phyloP scores from a whole-genome alignment of 2,888 invertebrate genomes.

The Psococerastis gibbosa region DNA sequence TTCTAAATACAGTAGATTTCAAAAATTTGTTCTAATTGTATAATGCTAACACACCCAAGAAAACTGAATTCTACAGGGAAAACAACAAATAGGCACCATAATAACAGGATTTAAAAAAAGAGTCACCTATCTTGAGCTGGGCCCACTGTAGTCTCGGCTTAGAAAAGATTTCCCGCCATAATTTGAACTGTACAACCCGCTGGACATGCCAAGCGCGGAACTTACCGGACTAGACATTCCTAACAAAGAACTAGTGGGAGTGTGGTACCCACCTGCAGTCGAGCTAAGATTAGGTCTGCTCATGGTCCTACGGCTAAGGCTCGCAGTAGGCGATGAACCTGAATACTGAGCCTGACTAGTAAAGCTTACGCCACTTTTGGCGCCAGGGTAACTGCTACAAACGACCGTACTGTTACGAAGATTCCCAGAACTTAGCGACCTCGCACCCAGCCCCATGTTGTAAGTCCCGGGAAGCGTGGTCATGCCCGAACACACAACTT shows the following conservation, averaged over 20 bases:
- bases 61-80: too few relatives aligned
- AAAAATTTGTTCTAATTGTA: too few relatives aligned
- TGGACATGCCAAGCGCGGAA: conserved; percentile 5
- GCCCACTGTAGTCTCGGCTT: conserved; percentile 7
- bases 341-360: not conserved
- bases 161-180: conserved; percentile 6
- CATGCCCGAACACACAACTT: conserved; percentile 3
- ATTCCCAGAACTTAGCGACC: conserved; percentile 6
- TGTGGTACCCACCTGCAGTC: not conserved
- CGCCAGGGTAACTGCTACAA: conserved; percentile 1
- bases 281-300: conserved; percentile 8
- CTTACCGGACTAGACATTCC: not conserved
- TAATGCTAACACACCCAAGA: too few relatives aligned
- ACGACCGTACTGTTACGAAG: conserved; percentile 1
- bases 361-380: not conserved
- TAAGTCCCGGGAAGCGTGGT: not conserved
- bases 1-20: too few relatives aligned
- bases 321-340: not conserved
- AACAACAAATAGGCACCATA: too few relatives aligned
- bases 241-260: not conserved
- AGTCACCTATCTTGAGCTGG: conserved; percentile 8
- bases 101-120: too few relatives aligned
- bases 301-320: conserved; percentile 5
- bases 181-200: conserved; percentile 2
- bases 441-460: not conserved